Evolutionary conservation across 1,140 invertebrate species (phyloP).

Genomic region (Grapholita molesta): DNA sequence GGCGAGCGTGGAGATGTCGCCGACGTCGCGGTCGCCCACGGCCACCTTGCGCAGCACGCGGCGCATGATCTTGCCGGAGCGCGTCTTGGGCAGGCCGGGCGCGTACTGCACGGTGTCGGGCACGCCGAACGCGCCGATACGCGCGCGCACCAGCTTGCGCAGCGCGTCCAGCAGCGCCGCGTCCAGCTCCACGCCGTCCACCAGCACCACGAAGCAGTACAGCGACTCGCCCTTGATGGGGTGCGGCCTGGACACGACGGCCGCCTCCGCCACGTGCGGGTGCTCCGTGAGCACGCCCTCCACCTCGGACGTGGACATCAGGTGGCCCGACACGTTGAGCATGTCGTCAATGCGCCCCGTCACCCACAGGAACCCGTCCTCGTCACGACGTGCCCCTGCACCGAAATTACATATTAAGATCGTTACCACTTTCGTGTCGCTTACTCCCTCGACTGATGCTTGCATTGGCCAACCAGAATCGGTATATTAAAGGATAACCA

Average conservation of each 20-base stretch:
- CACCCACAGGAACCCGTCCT: conserved; percentile 97
- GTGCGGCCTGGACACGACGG: conserved; percentile 96
- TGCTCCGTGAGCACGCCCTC: conserved; percentile 95
- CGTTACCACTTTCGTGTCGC: too few relatives aligned
- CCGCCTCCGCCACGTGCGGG: conserved; percentile 91
- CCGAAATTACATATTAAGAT: conserved; percentile 36
- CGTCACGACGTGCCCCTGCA: conserved; percentile 91
- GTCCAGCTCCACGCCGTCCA: conserved; percentile 85
- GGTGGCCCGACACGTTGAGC: conserved; percentile 98
- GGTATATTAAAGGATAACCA: too few relatives aligned
- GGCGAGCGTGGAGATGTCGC: conserved; percentile 95
- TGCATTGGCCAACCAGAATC: too few relatives aligned
- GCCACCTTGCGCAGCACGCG: conserved; percentile 96
- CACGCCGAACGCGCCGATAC: conserved; percentile 97
- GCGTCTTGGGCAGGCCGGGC: conserved; percentile 95
- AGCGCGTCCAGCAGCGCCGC: conserved; percentile 86
- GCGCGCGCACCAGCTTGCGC: conserved; percentile 90
- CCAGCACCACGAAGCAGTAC: conserved; percentile 97
- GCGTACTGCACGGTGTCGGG: conserved; percentile 97
- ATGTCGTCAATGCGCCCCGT: conserved; percentile 98
- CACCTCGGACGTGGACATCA: conserved; percentile 97
- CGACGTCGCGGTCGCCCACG: conserved; percentile 90
- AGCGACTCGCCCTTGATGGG: conserved; percentile 96
- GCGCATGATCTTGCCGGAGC: conserved; percentile 99
- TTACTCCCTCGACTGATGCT: too few relatives aligned